Base-by-base conservation (phyloP, 2,888 invertebrate species). In the Synergus japonicus region DNA sequence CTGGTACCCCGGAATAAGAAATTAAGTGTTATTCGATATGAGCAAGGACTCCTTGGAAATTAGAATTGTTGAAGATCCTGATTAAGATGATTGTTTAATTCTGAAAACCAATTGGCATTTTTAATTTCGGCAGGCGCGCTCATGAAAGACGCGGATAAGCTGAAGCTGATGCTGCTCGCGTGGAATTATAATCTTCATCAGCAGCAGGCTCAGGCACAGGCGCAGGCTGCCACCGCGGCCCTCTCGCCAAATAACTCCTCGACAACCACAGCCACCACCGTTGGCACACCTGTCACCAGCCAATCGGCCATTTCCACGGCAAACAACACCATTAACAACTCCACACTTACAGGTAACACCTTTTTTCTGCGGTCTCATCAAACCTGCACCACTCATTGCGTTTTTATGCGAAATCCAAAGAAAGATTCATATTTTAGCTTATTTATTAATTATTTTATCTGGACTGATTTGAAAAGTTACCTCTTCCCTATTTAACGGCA, bases 101-200 rank as follows among this genome's bases (percentile, higher is more conserved):
- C 79, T 66, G 29, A 76, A 87, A 83, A 86, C 84, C 86, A 88
- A 89, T 89, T 88, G 87, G 87, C 87, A 88, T 86, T 87, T 87
- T 87, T 86, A 80, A 86, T 87, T 86, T 88, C 88, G 89, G 92
- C 93, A 94, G 94, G 93, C 90, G 90, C 91, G 90, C 92, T 93
- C 93, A 94, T 95, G 95, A 96, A 96, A 95, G 96, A 97, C 92
- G 96, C 96, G 90, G 96, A 97, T 94, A 96, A 96, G 94, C 94
- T 97, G 93, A 96, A 96, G 94, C 94, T 96, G 94, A 96, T 97
- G 96, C 95, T 97, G 93, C 95, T 96, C 92, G 96, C 96, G 91
- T 97, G 96, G 96, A 96, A 96, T 95, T 96, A 96, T 94, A 96
- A 96, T 93, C 95, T 95, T 93, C 96, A 96, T 92, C 91, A 91